phyloP scores from a whole-genome alignment of 2,797 vertebrate species.

The Gadopsis marmoratus region DNA sequence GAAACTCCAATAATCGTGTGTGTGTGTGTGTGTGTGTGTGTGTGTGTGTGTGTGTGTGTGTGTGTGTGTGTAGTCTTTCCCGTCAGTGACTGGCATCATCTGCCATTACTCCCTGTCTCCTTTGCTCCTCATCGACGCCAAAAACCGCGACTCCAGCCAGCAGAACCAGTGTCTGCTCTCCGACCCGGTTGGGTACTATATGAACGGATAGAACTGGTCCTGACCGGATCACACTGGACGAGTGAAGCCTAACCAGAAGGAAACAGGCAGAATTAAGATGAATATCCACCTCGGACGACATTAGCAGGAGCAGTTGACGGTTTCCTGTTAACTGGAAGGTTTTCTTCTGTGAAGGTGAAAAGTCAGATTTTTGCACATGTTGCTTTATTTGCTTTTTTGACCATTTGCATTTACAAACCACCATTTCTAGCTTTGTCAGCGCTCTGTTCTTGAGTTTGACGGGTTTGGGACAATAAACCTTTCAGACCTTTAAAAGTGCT shows the following conservation, averaged over 20 bases:
- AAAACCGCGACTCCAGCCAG: slow-evolving; percentile 86
- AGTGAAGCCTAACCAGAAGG: not conserved
- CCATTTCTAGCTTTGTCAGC: not conserved
- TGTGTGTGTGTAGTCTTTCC: slow-evolving; percentile 85
- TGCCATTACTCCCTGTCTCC: slow-evolving; percentile 89
- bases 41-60: slow-evolving; percentile 14
- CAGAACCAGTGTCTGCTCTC: slow-evolving; percentile 92
- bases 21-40: not conserved
- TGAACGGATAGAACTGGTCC: slow-evolving; percentile 43
- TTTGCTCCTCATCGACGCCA: slow-evolving; percentile 94
- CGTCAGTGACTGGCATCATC: slow-evolving; percentile 90
- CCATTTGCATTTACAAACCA: not conserved
- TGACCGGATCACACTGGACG: slow-evolving; percentile 2
- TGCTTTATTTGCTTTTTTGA: slow-evolving; percentile 1
- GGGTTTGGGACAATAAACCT: not conserved
- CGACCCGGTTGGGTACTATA: slow-evolving; percentile 82
- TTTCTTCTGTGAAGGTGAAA: not conserved
- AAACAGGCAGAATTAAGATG: not conserved
- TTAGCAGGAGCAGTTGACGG: not conserved
- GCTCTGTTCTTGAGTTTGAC: not conserved
- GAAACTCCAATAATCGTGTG: not conserved
- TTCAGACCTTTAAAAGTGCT: not conserved
- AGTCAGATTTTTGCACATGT: slow-evolving; percentile 8
- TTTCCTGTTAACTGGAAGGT: not conserved
- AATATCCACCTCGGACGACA: not conserved